phyloP scores from a whole-genome alignment of 2,797 vertebrate genomes.

The Benthosema pterotum region DNA sequence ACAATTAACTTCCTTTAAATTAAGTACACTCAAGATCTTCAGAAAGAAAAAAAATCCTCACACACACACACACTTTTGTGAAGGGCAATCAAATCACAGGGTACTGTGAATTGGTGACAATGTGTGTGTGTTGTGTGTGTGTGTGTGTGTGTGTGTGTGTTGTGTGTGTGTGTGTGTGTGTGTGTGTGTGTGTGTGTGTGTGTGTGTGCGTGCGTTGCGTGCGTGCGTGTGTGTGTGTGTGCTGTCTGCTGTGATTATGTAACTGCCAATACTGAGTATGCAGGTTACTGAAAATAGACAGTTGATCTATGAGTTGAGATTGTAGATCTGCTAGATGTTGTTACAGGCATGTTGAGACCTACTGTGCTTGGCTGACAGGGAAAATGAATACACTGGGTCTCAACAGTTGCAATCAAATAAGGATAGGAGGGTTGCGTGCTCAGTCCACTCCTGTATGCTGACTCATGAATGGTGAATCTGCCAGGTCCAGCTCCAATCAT shows the following conservation, averaged over 20 bases:
- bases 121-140: neutral
- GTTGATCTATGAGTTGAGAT: too few species aligned
- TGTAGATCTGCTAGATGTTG: too few species aligned
- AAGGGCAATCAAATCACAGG: neutral
- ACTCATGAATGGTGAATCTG: too few species aligned
- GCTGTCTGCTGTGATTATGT: conserved; percentile 51
- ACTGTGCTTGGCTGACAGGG: too few species aligned
- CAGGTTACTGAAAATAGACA: conserved; percentile 5
- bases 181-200: neutral
- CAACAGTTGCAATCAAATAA: too few species aligned
- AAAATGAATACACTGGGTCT: too few species aligned
- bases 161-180: conserved; percentile 14
- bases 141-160: conserved; percentile 3
- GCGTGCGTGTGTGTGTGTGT: conserved; percentile 12
- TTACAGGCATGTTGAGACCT: too few species aligned
- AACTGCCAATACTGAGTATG: conserved; percentile 23
- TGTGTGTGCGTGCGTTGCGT: conserved; percentile 10
- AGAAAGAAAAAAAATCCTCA: conserved; percentile 26
- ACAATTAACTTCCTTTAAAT: conserved; percentile 56
- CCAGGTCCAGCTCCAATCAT: too few species aligned
- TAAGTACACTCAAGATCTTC: conserved; percentile 30
- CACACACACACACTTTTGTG: neutral
- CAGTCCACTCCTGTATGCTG: too few species aligned
- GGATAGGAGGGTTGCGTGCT: too few species aligned
- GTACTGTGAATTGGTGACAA: neutral